Evolutionary conservation across 1,140 invertebrate genomes (phyloP).

Genomic region (Medauroidea extradentata): DNA sequence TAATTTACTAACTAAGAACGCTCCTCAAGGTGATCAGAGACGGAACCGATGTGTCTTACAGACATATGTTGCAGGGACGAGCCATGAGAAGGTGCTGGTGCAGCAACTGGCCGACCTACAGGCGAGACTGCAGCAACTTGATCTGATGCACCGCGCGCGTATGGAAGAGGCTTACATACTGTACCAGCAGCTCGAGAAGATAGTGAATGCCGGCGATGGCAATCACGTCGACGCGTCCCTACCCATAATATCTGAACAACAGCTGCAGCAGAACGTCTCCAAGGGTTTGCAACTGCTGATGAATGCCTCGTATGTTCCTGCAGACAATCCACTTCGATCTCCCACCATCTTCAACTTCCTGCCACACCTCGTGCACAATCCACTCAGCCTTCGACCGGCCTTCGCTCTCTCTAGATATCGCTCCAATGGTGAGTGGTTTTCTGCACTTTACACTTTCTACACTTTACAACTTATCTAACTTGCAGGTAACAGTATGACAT

Average conservation of each 20-base stretch:
- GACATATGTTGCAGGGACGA: conserved; percentile 45
- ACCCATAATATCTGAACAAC: conserved; percentile 21
- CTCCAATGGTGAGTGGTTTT: conserved; percentile 57
- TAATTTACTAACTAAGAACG: too few species aligned
- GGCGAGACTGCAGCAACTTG: conserved; percentile 63
- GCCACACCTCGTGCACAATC: conserved; percentile 78
- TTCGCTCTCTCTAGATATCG: conserved; percentile 71
- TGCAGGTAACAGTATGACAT: too few species aligned
- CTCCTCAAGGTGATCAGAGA: too few species aligned
- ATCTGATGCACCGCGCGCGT: conserved; percentile 62
- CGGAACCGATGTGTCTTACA: too few species aligned
- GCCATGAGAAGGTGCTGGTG: conserved; percentile 61
- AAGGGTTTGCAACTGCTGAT: conserved; percentile 29
- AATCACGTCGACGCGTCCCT: conserved; percentile 48
- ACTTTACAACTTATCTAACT: too few species aligned
- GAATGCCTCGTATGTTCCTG: background rate
- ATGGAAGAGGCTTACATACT: conserved; percentile 65
- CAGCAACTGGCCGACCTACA: conserved; percentile 65
- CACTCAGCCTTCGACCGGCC: conserved; percentile 70
- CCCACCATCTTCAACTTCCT: conserved; percentile 82
- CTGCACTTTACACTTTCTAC: too few species aligned
- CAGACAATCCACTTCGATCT: conserved; percentile 47
- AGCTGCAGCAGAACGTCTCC: conserved; percentile 32
- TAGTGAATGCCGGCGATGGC: conserved; percentile 31
- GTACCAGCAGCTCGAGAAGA: conserved; percentile 53